phyloP scores from a whole-genome alignment of 2,888 invertebrate genomes.

The Galerucella calmariensis region DNA sequence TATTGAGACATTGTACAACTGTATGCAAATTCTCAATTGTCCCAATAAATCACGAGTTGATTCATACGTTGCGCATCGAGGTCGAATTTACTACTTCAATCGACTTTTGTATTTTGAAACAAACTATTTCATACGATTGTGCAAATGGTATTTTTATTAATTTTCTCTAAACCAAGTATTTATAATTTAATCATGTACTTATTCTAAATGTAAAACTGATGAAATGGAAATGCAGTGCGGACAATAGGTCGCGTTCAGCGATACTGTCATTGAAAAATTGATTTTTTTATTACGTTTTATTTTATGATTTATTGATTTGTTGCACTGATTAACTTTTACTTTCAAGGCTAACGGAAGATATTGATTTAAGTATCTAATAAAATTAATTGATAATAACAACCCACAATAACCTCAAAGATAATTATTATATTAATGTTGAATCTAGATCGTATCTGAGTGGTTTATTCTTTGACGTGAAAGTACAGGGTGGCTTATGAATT shows the following conservation, averaged over 20 bases:
- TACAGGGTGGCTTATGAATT: too few relatives aligned
- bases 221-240: not conserved
- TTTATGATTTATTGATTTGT: constrained; percentile 1
- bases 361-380: not conserved
- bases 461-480: too few relatives aligned
- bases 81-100: constrained; percentile 4
- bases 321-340: not conserved
- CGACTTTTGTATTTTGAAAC: constrained; percentile 23
- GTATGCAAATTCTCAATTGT: constrained; percentile 2
- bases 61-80: constrained; percentile 12
- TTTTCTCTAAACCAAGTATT: constrained; percentile 15
- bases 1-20: not conserved
- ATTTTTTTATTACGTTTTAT: not conserved
- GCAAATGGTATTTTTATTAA: constrained; percentile 19
- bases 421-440: not conserved
- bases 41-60: not conserved
- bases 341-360: not conserved
- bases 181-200: constrained; percentile 29
- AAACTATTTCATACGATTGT: constrained; percentile 25
- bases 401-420: not conserved
- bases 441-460: too few relatives aligned
- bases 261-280: not conserved
- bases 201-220: constrained; percentile 9
- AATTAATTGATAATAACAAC: not conserved
- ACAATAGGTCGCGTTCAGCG: constrained; percentile 2